Evolutionary conservation across 2,888 invertebrate genomes (phyloP).

Genomic region (Yponomeuta malinellus): DNA sequence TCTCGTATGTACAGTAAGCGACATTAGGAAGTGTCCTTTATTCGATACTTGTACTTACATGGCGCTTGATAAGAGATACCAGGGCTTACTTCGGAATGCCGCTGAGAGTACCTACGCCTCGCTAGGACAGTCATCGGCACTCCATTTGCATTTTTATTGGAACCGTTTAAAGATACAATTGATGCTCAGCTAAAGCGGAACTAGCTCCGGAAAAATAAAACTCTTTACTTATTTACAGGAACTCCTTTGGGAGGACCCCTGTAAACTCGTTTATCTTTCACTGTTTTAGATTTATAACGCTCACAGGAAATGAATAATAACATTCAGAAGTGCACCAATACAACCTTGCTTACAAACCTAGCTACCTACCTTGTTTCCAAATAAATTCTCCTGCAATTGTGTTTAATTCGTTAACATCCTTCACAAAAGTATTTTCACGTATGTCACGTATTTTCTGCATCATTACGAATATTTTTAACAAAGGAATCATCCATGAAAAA

Average conservation of each 20-base stretch:
- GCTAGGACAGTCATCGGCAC: conserved; percentile 34
- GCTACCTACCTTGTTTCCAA: too few relatives aligned
- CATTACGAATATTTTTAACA: too few relatives aligned
- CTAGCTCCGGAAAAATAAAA: background rate
- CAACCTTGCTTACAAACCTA: too few relatives aligned
- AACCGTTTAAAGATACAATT: conserved; percentile 41
- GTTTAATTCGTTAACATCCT: too few relatives aligned
- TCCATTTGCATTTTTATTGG: conserved; percentile 68
- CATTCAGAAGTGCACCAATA: too few relatives aligned
- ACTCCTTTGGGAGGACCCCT: background rate
- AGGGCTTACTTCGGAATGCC: background rate
- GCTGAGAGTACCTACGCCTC: background rate
- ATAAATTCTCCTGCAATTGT: too few relatives aligned
- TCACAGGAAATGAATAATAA: too few relatives aligned
- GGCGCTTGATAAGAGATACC: background rate
- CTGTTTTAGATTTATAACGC: background rate
- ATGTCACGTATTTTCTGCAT: too few relatives aligned
- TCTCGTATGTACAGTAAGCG: background rate
- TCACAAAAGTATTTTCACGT: too few relatives aligned
- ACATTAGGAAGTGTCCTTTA: background rate
- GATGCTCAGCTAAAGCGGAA: conserved; percentile 9
- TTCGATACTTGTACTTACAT: background rate
- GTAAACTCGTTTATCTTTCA: background rate
- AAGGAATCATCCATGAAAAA: too few relatives aligned
- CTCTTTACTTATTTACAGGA: background rate